Conservation (phyloP, 2,113 vertebrate species). For the Agapornis roseicollis region DNA sequence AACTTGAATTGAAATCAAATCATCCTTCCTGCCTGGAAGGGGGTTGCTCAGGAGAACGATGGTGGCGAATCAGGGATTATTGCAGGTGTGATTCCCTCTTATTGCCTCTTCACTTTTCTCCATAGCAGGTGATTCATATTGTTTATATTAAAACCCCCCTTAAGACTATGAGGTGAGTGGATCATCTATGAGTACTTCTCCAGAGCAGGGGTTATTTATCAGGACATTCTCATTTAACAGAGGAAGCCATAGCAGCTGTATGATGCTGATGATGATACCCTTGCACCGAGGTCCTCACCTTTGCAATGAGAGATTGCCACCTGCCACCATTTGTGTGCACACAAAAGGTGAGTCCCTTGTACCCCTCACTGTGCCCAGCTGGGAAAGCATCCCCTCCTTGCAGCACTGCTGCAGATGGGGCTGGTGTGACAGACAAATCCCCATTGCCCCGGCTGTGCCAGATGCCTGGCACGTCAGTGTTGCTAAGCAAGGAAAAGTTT, state of each 20-base stretch:
- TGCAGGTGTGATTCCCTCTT: neutral
- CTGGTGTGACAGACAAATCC: conserved; percentile 18
- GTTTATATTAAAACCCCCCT: neutral
- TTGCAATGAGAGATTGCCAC: neutral
- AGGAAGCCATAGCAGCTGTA: neutral
- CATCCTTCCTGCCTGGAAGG: conserved; percentile 22
- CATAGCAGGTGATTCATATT: neutral
- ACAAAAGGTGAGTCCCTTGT: fast-evolving
- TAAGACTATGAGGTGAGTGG: neutral
- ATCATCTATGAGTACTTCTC: neutral
- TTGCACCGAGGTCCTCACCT: fast-evolving
- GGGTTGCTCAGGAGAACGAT: neutral
- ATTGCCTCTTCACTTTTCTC: neutral
- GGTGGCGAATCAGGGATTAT: fast-evolving
- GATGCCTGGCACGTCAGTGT: conserved; percentile 32
- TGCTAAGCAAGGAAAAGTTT: conserved; percentile 59
- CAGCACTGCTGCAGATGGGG: neutral
- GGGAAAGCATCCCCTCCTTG: fast-evolving
- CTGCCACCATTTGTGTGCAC: fast-evolving
- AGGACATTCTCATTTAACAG: neutral
- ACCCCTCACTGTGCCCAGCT: fast-evolving
- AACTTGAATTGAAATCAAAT: conserved; percentile 29
- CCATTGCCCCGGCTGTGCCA: neutral
- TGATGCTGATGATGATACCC: neutral
- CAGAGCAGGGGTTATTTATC: neutral